phyloP scores from a whole-genome alignment of 2,113 vertebrate species.

The Ahaetulla prasina region DNA sequence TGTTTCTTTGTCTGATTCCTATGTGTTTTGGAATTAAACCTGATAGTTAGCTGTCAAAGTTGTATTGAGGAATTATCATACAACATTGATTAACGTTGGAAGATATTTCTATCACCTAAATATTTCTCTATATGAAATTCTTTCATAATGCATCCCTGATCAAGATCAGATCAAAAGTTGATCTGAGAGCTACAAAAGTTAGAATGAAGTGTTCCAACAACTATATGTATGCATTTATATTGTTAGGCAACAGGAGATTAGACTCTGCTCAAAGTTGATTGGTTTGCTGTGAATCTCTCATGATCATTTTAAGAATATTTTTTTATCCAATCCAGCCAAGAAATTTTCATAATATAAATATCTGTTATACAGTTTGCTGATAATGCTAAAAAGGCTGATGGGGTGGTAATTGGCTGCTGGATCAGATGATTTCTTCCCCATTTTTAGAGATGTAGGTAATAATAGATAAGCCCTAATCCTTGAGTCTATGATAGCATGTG shows the following conservation, averaged over 20 bases:
- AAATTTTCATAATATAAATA: neutral
- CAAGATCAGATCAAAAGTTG: neutral
- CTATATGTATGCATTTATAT: neutral
- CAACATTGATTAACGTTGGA: neutral
- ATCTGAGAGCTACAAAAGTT: neutral
- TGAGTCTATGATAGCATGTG: neutral
- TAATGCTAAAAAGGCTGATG: neutral
- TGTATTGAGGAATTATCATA: neutral
- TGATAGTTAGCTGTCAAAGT: neutral
- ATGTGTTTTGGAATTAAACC: no score
- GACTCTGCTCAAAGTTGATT: neutral
- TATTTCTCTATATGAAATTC: neutral
- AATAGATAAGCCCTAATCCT: neutral
- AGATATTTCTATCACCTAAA: neutral
- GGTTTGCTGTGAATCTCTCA: neutral
- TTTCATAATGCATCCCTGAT: neutral
- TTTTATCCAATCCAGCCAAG: neutral
- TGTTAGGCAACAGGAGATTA: neutral
- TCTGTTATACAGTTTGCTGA: neutral
- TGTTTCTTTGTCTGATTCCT: no score
- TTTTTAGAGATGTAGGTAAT: neutral
- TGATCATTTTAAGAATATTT: neutral
- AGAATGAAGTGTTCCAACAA: neutral
- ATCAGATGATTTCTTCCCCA: neutral
- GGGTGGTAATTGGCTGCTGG: neutral